Conservation (phyloP, 2,888 invertebrate species). For the Crocallis elinguaria region DNA sequence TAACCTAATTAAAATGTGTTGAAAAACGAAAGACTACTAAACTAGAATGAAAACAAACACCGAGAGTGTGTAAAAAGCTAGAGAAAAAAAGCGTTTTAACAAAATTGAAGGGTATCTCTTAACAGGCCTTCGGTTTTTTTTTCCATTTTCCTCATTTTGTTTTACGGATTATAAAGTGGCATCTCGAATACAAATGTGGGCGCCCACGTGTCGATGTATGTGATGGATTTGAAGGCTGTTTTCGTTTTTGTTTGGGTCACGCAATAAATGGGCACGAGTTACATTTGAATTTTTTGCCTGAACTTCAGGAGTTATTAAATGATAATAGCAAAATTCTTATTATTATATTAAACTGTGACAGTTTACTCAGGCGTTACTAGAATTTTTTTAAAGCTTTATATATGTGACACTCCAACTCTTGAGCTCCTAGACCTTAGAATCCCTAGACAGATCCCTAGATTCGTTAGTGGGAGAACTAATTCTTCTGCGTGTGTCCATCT, state of each 20-base stretch:
- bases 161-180: conserved; percentile 10
- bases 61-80: neutral
- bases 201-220: conserved; percentile 6
- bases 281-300: conserved; percentile 3
- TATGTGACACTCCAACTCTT: too few species aligned
- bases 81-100: conserved; percentile 5
- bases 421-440: too few species aligned
- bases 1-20: conserved; percentile 32
- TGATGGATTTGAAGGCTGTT: neutral
- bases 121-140: conserved; percentile 8
- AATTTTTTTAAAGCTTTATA: too few species aligned
- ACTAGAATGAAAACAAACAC: conserved; percentile 1
- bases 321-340: too few species aligned
- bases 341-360: too few species aligned
- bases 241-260: neutral
- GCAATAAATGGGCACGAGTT: neutral
- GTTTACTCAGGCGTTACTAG: too few species aligned
- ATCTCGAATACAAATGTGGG: conserved; percentile 13
- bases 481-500: too few species aligned
- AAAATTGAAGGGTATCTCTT: neutral
- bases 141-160: conserved; percentile 7
- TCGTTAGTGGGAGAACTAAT: too few species aligned
- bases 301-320: too few species aligned
- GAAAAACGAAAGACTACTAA: conserved; percentile 11
- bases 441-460: too few species aligned